Evolutionary conservation across 2,797 vertebrate species (phyloP), one percentile per base, ranked within the genome.

Genomic region (Pangasius sanitwongsei): DNA sequence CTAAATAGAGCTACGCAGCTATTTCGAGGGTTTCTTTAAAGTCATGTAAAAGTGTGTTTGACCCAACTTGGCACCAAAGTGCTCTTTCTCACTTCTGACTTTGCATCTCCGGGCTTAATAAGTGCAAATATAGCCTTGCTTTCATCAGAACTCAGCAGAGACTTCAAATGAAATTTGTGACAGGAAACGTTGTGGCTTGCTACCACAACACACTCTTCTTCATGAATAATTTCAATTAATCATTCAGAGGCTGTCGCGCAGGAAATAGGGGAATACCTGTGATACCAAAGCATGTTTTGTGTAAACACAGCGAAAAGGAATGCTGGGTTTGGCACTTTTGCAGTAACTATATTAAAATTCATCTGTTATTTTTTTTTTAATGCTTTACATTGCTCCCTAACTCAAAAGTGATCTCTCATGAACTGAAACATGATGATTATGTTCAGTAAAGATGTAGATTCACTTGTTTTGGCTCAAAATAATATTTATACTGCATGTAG

Each of bases 141-240:
- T 89, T 89, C 37, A 86, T 86, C 86, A 53, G 57, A 86, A 83
- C 78, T 87, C 88, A 83, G 86, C 44, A 61, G 48, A 77, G 87
- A 91, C 86, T 89, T 89, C 85, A 89, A 81, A 72, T 87, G 61
- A 85, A 87, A 81, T 74, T 57, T 44, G 48, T 89, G 89, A 87
- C 80, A 83, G 85, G 67, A 75, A 48, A 77, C n/a, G 34, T 25
- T 4, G 84, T 81, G 55, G 75, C 86, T 87, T 77, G 34, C 72
- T 65, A 53, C 86, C 86, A 72, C 63, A 61, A 85, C 53, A 81
- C 50, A 44, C 63, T 50, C 28, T 55, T 78, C 53, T 75, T 78
- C 34, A 63, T 48, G 34, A 88, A 82, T 89, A 70, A 88, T 87
- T 61, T 87, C 53, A 61, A 70, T 90, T 85, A 85, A 85, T 81